Evolutionary conservation across 2,113 vertebrate species (phyloP).

Genomic region (Cyrtonyx montezumae): DNA sequence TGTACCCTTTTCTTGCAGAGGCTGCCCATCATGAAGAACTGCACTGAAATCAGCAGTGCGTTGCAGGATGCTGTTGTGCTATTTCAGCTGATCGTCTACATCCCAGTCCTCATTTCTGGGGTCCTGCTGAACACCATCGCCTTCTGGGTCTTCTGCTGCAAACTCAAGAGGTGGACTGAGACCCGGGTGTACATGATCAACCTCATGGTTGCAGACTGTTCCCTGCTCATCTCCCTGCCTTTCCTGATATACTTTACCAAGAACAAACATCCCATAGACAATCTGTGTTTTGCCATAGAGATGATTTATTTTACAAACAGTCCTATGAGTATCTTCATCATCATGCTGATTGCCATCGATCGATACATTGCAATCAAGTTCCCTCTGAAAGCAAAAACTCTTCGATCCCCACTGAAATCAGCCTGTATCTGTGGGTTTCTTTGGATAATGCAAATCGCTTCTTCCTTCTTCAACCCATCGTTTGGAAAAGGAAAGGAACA

Average conservation of each 20-base stretch:
- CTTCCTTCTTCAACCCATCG: accelerated
- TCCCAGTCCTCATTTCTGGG: constrained; percentile 53
- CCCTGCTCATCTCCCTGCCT: constrained; percentile 75
- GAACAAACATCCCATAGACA: accelerated
- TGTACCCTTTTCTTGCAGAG: constrained; percentile 2
- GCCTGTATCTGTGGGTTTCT: constrained; percentile 57
- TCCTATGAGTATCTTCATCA: constrained; percentile 78
- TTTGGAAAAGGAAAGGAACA: accelerated
- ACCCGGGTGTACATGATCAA: constrained; percentile 81
- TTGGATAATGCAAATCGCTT: constrained; percentile 53
- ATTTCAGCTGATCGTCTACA: background rate
- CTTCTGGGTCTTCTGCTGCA: constrained; percentile 77
- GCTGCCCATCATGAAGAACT: background rate
- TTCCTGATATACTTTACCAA: constrained; percentile 51
- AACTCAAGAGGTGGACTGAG: constrained; percentile 74
- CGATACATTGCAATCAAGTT: constrained; percentile 81
- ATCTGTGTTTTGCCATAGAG: constrained; percentile 42
- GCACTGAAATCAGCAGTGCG: accelerated
- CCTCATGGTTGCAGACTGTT: constrained; percentile 74
- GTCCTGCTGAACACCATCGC: constrained; percentile 71
- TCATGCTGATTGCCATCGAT: constrained; percentile 76
- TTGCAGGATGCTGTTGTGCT: accelerated
- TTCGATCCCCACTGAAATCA: constrained; percentile 73
- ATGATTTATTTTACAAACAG: constrained; percentile 75
- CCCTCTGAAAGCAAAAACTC: constrained; percentile 70